phyloP scores from a whole-genome alignment of 2,888 invertebrate species.

The Poecilobothrus nobilitatus region DNA sequence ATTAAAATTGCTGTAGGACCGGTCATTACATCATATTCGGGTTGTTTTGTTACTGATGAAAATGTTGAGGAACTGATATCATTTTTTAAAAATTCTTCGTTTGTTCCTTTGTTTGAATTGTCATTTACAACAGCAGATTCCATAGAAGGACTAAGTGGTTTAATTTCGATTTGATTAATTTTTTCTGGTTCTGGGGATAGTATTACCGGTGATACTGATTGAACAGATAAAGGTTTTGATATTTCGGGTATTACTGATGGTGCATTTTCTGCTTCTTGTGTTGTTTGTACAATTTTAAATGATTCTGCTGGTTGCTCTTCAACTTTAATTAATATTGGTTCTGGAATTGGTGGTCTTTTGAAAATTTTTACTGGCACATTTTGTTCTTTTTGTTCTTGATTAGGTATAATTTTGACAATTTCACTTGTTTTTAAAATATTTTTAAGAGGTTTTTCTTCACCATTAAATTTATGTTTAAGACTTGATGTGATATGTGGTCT shows the following conservation, averaged over 20 bases:
- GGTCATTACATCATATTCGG: not conserved
- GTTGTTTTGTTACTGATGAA: too few species aligned
- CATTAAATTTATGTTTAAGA: not conserved
- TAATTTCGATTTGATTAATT: not conserved
- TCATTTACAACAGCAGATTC: not conserved
- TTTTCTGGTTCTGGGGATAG: not conserved
- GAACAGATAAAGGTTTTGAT: not conserved
- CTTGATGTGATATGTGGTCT: constrained; percentile 27
- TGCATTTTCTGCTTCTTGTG: not conserved
- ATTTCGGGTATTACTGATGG: not conserved
- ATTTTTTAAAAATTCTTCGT: not conserved
- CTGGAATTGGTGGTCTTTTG: constrained; percentile 14
- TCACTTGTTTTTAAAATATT: constrained; percentile 11
- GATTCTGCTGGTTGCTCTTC: not conserved
- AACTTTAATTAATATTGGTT: not conserved
- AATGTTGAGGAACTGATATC: not conserved
- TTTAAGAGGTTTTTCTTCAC: not conserved
- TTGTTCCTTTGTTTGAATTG: not conserved
- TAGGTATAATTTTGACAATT: constrained; percentile 10
- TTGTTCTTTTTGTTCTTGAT: constrained; percentile 22
- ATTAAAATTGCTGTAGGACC: not conserved
- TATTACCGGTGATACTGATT: not conserved
- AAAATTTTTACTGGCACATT: constrained; percentile 10
- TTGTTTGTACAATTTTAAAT: not conserved
- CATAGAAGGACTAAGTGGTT: not conserved